Percentiles rank a stretch among this genome's conserved stretches.
Conservation (phyloP, 2,797 vertebrate species). For the Sebastes itinus region DNA sequence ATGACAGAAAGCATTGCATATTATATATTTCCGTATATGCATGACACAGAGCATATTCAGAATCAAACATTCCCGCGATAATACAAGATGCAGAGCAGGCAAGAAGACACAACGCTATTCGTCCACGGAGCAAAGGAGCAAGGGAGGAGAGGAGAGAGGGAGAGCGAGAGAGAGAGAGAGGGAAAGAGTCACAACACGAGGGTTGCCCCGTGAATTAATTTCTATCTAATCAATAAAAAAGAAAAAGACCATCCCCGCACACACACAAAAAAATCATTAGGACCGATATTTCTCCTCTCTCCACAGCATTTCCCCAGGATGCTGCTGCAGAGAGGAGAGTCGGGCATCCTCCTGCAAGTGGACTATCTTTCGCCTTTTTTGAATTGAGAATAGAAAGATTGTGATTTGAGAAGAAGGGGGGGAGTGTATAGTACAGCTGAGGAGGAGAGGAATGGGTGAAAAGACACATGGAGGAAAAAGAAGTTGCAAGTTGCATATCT, state of each 20-base stretch:
- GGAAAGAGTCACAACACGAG: conserved; percentile 69
- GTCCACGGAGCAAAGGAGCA: conserved; percentile 72
- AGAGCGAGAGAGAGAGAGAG: conserved; percentile 45
- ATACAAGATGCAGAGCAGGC: conserved; percentile 79
- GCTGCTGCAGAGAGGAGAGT: conserved; percentile 49
- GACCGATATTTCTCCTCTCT: conserved; percentile 61
- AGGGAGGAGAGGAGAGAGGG: conserved; percentile 59
- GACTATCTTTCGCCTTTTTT: conserved; percentile 45
- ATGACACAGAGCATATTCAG: conserved; percentile 53
- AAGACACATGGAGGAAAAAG: conserved; percentile 63
- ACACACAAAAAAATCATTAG: conserved; percentile 68
- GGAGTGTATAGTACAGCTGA: conserved; percentile 45
- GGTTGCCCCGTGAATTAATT: conserved; percentile 81
- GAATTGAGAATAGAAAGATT: conserved; percentile 57
- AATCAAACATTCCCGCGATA: conserved; percentile 84
- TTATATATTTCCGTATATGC: conserved; percentile 43
- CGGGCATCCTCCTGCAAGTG: conserved; percentile 53
- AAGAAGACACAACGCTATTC: conserved; percentile 71
- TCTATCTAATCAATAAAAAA: conserved; percentile 83
- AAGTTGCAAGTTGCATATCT: conserved; percentile 77
- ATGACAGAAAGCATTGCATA: neutral
- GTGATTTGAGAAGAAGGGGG: conserved; percentile 43
- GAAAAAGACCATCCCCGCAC: conserved; percentile 67
- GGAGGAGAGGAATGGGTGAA: conserved; percentile 55
- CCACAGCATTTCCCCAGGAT: conserved; percentile 42